These are phyloP conservation scores for Madoqua kirkii DNA, from an alignment of 2,113 vertebrate species.

Conservation along the genomic window DNA sequence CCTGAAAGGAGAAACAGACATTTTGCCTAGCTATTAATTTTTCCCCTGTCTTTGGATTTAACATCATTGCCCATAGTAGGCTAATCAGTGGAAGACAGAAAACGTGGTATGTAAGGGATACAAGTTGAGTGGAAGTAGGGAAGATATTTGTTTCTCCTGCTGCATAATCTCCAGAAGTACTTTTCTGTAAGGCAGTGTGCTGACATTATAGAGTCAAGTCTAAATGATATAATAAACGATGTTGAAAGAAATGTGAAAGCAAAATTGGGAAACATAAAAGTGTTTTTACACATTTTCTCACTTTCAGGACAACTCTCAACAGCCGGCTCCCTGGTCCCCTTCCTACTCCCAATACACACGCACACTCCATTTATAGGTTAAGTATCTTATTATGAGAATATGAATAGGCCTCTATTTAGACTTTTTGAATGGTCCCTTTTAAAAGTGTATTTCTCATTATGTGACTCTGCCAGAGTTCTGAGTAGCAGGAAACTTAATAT, in stretches of 20 bases:
- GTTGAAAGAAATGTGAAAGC: background rate
- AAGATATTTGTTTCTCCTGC: background rate
- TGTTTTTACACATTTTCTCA: background rate
- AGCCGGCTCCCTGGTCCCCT: background rate
- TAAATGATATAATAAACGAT: background rate
- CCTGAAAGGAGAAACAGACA: background rate
- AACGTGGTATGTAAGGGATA: background rate
- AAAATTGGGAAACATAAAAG: background rate
- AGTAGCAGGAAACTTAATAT: background rate
- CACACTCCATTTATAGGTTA: background rate
- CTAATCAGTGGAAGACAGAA: background rate
- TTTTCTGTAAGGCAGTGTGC: background rate
- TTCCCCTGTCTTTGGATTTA: background rate
- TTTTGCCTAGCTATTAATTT: background rate
- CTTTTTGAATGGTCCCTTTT: background rate
- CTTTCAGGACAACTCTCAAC: background rate
- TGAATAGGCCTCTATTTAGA: background rate
- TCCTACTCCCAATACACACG: background rate
- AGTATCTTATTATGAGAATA: background rate
- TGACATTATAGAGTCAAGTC: background rate
- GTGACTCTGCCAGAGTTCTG: background rate
- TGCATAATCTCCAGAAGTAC: background rate
- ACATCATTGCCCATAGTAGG: background rate
- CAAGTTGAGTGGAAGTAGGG: too few species aligned
- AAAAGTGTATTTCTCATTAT: background rate